These are phyloP conservation scores for Eupithecia subumbrata DNA, from an alignment of 2,888 invertebrate species.

Conservation along the genomic window DNA sequence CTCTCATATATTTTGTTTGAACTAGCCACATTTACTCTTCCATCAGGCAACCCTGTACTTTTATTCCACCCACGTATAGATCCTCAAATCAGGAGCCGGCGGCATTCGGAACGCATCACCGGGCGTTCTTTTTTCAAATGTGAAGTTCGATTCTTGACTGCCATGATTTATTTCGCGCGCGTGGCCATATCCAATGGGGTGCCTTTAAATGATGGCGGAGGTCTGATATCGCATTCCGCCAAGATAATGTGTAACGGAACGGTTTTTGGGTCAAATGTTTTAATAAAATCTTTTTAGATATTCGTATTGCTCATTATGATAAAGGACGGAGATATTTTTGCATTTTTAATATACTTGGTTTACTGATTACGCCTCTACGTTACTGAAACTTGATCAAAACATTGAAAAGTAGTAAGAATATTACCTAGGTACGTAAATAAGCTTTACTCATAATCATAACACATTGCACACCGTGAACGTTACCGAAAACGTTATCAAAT, in stretches of 20 bases:
- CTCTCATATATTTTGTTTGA: not conserved
- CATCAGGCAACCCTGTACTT: conserved; percentile 19
- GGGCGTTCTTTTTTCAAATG: conserved; percentile 51
- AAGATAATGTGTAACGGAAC: conserved; percentile 18
- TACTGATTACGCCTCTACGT: not conserved
- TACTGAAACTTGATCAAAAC: too few species aligned
- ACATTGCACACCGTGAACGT: too few species aligned
- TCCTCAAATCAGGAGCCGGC: conserved; percentile 51
- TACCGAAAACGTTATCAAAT: too few species aligned
- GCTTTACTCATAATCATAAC: too few species aligned
- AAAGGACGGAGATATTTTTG: not conserved
- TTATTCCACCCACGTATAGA: conserved; percentile 49
- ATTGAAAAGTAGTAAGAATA: too few species aligned
- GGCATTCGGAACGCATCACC: conserved; percentile 57
- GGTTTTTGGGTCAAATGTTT: conserved; percentile 19
- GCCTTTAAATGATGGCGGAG: conserved; percentile 35
- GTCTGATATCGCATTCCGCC: conserved; percentile 33
- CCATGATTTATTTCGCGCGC: conserved; percentile 46
- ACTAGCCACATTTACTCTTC: not conserved
- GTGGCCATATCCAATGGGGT: conserved; percentile 41
- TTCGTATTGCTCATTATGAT: conserved; percentile 1
- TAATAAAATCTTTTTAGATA: conserved; percentile 13
- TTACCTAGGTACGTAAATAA: too few species aligned
- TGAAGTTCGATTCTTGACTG: conserved; percentile 48
- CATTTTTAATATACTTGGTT: not conserved